Conservation (phyloP, 2,888 invertebrate species). For the Pterobdella sp. region DNA sequence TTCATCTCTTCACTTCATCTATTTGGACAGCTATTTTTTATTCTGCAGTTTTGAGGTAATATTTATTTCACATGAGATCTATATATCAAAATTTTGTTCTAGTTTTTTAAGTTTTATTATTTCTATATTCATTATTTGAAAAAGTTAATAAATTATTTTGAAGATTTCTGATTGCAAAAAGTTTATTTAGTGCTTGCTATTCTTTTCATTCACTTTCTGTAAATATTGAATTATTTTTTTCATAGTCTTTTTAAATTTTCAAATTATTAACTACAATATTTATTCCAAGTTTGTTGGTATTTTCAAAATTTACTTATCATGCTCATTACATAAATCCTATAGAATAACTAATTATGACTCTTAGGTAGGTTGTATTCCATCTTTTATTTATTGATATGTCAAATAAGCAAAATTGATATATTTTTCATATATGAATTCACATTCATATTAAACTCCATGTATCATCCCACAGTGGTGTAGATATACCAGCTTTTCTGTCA, state of each 20-base stretch:
- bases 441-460: not conserved
- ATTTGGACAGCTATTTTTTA: conserved; percentile 66
- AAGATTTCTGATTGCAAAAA: no score
- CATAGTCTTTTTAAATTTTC: no score
- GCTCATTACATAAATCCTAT: no score
- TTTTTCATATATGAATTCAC: not conserved
- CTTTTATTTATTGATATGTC: not conserved
- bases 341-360: no score
- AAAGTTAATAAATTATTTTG: not conserved
- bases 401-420: not conserved
- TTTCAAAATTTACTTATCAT: no score
- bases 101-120: not conserved
- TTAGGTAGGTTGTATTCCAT: not conserved
- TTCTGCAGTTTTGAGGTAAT: conserved; percentile 33
- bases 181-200: no score
- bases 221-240: no score
- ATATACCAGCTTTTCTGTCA: conserved; percentile 72
- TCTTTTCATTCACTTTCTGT: no score
- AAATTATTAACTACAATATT: no score
- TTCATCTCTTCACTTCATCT: conserved; percentile 77
- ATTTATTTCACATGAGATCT: not conserved
- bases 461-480: conserved; percentile 69
- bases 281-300: no score
- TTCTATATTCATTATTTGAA: not conserved
- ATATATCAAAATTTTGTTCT: not conserved